Evolutionary conservation across 2,888 invertebrate genomes (phyloP).

Genomic region (Drepanosiphum platanoidis): DNA sequence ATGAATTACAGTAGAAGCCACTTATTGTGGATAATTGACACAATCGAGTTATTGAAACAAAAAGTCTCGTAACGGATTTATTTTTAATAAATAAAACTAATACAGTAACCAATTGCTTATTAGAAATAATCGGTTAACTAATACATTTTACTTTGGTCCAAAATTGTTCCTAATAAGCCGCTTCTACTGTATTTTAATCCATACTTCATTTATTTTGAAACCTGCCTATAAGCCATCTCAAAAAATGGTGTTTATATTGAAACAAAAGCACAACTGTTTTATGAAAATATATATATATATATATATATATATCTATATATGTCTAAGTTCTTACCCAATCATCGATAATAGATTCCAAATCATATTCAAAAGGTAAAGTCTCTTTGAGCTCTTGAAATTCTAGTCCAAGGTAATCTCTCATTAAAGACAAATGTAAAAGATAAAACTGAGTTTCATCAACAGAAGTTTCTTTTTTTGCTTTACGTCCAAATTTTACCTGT

Average conservation of each 20-base stretch:
- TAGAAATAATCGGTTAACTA: too few relatives aligned
- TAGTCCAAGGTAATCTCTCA: conserved; percentile 91
- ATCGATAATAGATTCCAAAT: conserved; percentile 92
- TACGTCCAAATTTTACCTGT: conserved; percentile 80
- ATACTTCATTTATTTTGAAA: too few relatives aligned
- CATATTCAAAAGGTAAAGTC: conserved; percentile 76
- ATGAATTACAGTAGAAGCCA: too few relatives aligned
- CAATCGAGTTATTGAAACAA: too few relatives aligned
- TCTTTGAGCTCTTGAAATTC: conserved; percentile 81
- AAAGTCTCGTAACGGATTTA: too few relatives aligned
- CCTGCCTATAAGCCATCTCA: not conserved
- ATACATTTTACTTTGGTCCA: too few relatives aligned
- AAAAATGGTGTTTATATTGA: not conserved
- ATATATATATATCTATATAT: too few relatives aligned
- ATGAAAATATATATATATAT: not conserved
- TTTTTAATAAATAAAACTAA: too few relatives aligned
- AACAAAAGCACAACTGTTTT: not conserved
- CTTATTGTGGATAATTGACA: too few relatives aligned
- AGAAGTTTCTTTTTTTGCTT: conserved; percentile 68
- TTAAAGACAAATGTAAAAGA: conserved; percentile 88
- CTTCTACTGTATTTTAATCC: too few relatives aligned
- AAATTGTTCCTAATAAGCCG: too few relatives aligned
- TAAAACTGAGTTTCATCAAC: conserved; percentile 93
- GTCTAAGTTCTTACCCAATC: conserved; percentile 96
- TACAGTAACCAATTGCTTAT: too few relatives aligned